Evolutionary conservation across 92 coral and sea anemone species (phyloP), one percentile per base, ranked within the genome.

Genomic region (Anthopleura xanthogrammica): DNA sequence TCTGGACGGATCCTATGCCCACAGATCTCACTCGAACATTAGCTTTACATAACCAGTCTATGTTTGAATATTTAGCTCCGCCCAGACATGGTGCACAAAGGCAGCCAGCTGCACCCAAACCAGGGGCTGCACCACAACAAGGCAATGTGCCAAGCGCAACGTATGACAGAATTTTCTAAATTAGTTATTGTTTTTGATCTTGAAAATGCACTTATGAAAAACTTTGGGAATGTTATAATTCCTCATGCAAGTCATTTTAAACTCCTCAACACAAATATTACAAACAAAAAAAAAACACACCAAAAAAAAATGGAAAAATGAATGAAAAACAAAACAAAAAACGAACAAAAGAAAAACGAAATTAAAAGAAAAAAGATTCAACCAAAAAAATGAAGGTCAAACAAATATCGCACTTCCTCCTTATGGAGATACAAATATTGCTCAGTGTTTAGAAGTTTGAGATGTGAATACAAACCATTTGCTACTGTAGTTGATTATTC

Each of bases 1-100:
- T 94, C 85, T 97, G 99, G 99, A 97, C 96, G 4, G 99, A 97
- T 75, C 99, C 99, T 2, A 86, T 97, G 99, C 99, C 99, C 13
- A 86, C 89, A 57, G 99, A 97, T 82, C 91, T 97, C 13, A 91
- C 98, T 10, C 95, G 95, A 3, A 97, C 99, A n/a, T 79, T 97
- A 58, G 94, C 97, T 20, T 76, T 93, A 17, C 93, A 94, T 77
- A 97, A 87, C 41, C 92, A 91, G 16, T 97, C 99, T 22, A 97
- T 94, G 98, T 97, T 94, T 82, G 99, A 97, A 84, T 97, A 92
- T 62, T 92, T 97, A 43, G 98, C 99, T 39, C 99, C 99, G 24
- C 99, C 99, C 16, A 83, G 95, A 12, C 89, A 92, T 77, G 95
- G 98, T 20, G 95, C 89, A 48, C 92, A 71, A 68, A 60, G 87